Base-by-base conservation (phyloP, 2,113 vertebrate genomes). In the Rhagologus leucostigma region DNA sequence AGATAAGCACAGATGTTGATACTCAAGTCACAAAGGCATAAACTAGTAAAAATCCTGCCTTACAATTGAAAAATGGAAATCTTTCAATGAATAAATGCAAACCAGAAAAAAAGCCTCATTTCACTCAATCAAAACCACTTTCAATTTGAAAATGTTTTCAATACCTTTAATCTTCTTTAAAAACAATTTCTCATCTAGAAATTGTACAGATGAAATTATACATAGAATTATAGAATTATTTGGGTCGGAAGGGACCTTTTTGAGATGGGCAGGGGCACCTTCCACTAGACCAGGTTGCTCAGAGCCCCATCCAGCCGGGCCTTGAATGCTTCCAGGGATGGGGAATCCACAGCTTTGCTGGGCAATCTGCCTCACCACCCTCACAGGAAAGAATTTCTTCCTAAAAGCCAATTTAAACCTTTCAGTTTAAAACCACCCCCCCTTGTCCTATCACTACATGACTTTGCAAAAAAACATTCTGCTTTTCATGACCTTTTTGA, bases 1-100 rank as follows among this genome's bases (percentile, higher is more conserved):
- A 92, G 42, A 82, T 55, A 90, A 92, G 32, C 83, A 85, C 79
- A 77, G 88, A 84, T 90, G 64, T 64, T 90, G 55, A 84, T 69
- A 84, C 59, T 92, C 20, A 89, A 81, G 47, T 74, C 59, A 80
- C 47, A 90, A 76, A 83, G 60, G 59, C 20, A 77, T 81, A 89
- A 89, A 65, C 30, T 18, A n/a, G 49, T 39, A 71, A 85, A 91
- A 84, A 70, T 46, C 26, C 23, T 83, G 62, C 26, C 26, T 83
- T 65, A 70, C 42, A 73, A 85, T 0, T 65, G 33, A 91, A 78
- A 90, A 91, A n/a, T 3, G 15, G 16, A 87, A 91, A 78, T 84
- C 26, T 87, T 90, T 90, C 39, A 67, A 23, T 33, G 18, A 70
- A 91, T 60, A 24, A 78, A 78, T 63, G 55, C 16, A 42, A 74